Evolutionary conservation across 1,140 invertebrate species (phyloP), one percentile per base, ranked within the genome.

Genomic region (Drosophila rufa): DNA sequence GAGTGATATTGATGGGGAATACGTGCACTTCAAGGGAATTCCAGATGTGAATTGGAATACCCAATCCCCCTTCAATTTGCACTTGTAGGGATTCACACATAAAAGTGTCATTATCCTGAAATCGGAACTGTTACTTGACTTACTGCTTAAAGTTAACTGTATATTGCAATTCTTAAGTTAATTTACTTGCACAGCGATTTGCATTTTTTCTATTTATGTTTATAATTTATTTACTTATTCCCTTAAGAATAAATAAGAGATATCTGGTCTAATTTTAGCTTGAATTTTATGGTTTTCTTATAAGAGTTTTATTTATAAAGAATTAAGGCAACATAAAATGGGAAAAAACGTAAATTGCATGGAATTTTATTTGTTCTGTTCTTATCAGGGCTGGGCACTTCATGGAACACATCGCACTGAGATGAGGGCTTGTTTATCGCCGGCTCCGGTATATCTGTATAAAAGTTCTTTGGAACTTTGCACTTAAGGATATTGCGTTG

Each of bases 1-100:
- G 48, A 75, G 30, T 50, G 33, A 40, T 38, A 75, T 74, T 40
- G 48, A 51, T 61, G 46, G 25, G 19, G 12, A 48, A 19, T 62
- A 30, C 45, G 30, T 47, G 22, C 57, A 51, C 12, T 53, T 22
- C 27, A 27, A 17, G 67, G 62, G 46, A 51, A 53, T 45, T 53
- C 22, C 67, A 67, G 19, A 53, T 30, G 46, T 25, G 19, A 3
- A 22, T 27, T 11, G 46, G n/a, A 30, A 33, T 15, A 15, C 19
- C 43, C 30, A 22, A 17, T 25, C 19, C 58, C 8, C 14, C 19
- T 46, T 46, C 55, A 22, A 56, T 38, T 38, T 22, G 19, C 22
- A 19, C 50, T 42, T 27, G 15, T 22, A 19, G 17, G 17, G 19
- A 9, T 55, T 55, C 14, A 15, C 17, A 22, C 4, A 38, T 1